Conservation (phyloP, 2,113 vertebrate species). For the Picathartes gymnocephalus region DNA sequence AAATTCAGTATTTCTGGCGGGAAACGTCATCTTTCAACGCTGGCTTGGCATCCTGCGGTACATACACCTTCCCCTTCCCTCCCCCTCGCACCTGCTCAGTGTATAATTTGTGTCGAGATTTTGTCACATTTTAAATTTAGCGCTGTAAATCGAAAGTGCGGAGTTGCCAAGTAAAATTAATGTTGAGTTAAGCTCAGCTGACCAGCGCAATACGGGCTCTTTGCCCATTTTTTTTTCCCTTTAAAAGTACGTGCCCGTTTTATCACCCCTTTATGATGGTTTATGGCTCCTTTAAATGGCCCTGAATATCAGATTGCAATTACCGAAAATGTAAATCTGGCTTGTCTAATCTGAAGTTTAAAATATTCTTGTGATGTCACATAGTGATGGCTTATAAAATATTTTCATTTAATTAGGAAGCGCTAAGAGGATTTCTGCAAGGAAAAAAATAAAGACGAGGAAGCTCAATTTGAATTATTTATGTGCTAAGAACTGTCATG, state of each 20-base stretch:
- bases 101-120: background rate
- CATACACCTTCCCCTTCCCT: accelerated
- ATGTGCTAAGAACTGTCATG: background rate
- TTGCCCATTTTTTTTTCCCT: accelerated
- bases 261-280: background rate
- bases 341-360: constrained; percentile 12
- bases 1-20: accelerated
- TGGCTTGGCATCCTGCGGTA: accelerated
- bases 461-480: constrained; percentile 29
- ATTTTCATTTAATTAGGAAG: constrained; percentile 54
- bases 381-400: constrained; percentile 30
- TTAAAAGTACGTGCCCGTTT: accelerated
- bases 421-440: constrained; percentile 42
- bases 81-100: background rate
- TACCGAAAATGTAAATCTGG: background rate
- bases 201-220: accelerated
- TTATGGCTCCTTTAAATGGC: background rate
- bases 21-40: accelerated
- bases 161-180: background rate
- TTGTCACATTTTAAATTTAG: background rate
- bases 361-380: constrained; percentile 39
- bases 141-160: background rate
- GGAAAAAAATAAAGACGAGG: background rate
- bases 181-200: background rate
- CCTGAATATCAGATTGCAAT: background rate